Evolutionary conservation across 2,113 vertebrate genomes (phyloP).

Genomic region (Oplegnathus fasciatus): DNA sequence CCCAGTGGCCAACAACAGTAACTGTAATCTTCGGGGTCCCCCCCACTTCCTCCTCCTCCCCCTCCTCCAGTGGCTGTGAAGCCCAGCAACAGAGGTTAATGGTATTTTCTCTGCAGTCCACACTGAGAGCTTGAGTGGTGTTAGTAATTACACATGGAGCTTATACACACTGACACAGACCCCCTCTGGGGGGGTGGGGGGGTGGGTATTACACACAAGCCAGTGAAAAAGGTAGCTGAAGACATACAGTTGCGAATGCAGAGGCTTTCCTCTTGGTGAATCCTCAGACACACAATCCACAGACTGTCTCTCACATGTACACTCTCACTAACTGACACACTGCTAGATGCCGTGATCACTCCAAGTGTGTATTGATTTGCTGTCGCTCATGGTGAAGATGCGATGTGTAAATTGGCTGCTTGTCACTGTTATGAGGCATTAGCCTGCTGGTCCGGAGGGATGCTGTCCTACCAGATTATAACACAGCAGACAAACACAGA

Average conservation of each 20-base stretch:
- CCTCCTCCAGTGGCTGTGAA: conserved; percentile 40
- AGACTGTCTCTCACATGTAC: conserved; percentile 6
- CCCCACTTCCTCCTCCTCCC: not conserved
- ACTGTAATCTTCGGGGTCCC: conserved; percentile 24
- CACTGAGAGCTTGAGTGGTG: conserved; percentile 48
- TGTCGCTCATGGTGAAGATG: conserved; percentile 38
- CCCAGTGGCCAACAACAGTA: conserved; percentile 22
- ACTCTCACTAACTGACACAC: conserved; percentile 1
- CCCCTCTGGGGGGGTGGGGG: too few relatives aligned
- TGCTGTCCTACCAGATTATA: conserved; percentile 24
- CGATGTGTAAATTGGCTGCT: conserved; percentile 62
- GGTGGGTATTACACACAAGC: not conserved
- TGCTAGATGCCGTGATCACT: conserved; percentile 32
- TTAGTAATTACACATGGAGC: conserved; percentile 66
- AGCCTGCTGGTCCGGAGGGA: conserved; percentile 41
- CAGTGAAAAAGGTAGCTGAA: not conserved
- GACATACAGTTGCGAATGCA: not conserved
- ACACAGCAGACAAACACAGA: conserved; percentile 22
- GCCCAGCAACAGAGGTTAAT: conserved; percentile 69
- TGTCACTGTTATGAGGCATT: conserved; percentile 62
- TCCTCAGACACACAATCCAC: conserved; percentile 2
- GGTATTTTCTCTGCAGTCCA: conserved; percentile 68
- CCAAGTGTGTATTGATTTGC: conserved; percentile 46
- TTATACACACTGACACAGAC: conserved; percentile 30
- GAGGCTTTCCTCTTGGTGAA: not conserved